A percentile compares a stretch with the other conserved stretches of the same genome.
Evolutionary conservation across 2,113 vertebrate genomes (phyloP).

Genomic region (Halichoerus grypus): DNA sequence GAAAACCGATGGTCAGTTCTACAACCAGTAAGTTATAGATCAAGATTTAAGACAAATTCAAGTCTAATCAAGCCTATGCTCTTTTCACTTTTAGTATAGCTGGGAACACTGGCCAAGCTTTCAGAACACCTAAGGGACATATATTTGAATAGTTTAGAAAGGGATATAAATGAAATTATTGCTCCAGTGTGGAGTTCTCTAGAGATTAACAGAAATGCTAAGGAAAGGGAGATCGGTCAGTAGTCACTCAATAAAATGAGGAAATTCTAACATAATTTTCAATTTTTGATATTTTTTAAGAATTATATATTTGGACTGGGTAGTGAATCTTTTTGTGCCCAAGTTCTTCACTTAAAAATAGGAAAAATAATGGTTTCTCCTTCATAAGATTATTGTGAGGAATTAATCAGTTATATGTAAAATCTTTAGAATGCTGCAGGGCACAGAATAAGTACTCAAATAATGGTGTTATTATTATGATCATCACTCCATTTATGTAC

Average conservation of each 20-base stretch:
- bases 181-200: rapidly evolving
- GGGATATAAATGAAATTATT: not conserved
- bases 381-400: not conserved
- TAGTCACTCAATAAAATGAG: not conserved
- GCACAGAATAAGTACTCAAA: not conserved
- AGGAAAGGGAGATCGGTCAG: rapidly evolving
- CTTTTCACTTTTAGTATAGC: not conserved
- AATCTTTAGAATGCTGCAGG: not conserved
- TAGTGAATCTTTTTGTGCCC: not conserved
- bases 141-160: not conserved
- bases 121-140: not conserved
- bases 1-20: not conserved
- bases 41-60: not conserved
- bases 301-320: not conserved
- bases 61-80: not conserved
- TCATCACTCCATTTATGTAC: not conserved
- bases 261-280: not conserved
- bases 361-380: not conserved
- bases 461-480: not conserved
- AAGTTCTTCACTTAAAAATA: not conserved
- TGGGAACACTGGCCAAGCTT: not conserved
- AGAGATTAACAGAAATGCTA: not conserved
- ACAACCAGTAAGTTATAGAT: not conserved
- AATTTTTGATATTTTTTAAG: not conserved
- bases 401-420: not conserved